Percentiles rank a stretch among this genome's conserved stretches.
Evolutionary conservation across 2,797 vertebrate species (phyloP).

Genomic region (Xerus rutilus): DNA sequence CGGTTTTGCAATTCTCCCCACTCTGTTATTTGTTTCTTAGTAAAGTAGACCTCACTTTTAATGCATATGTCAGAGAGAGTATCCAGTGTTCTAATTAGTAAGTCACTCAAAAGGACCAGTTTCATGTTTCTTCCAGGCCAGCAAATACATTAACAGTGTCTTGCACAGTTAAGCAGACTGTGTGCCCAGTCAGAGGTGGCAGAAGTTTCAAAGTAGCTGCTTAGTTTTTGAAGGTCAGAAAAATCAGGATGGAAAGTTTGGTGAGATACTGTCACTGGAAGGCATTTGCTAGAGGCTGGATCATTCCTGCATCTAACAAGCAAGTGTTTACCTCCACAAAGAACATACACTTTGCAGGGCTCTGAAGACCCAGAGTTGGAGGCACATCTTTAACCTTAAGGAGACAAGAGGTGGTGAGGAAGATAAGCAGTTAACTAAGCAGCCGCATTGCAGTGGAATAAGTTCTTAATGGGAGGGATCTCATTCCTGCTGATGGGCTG

Average conservation of each 20-base stretch:
- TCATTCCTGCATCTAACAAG: background rate
- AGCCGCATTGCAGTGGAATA: background rate
- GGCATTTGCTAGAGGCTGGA: background rate
- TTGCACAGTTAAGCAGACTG: background rate
- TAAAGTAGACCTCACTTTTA: background rate
- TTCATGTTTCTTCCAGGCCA: background rate
- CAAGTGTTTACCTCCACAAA: background rate
- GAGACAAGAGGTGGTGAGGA: background rate
- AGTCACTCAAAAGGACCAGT: background rate
- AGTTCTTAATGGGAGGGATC: background rate
- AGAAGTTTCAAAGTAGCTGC: slow-evolving; percentile 37
- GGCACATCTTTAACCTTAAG: background rate
- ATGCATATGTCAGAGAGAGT: background rate
- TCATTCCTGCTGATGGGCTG: background rate
- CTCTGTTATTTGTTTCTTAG: background rate
- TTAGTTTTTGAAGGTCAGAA: slow-evolving; percentile 34
- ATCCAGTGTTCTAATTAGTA: background rate
- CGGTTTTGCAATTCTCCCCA: background rate
- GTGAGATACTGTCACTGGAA: background rate
- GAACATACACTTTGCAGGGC: background rate
- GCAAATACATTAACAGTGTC: background rate
- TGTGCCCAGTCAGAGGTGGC: background rate
- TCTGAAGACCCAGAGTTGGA: background rate
- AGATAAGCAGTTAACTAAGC: background rate
- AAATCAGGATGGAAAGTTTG: background rate